Conservation (phyloP, 2,888 invertebrate species). For the Exocentrus adspersus region DNA sequence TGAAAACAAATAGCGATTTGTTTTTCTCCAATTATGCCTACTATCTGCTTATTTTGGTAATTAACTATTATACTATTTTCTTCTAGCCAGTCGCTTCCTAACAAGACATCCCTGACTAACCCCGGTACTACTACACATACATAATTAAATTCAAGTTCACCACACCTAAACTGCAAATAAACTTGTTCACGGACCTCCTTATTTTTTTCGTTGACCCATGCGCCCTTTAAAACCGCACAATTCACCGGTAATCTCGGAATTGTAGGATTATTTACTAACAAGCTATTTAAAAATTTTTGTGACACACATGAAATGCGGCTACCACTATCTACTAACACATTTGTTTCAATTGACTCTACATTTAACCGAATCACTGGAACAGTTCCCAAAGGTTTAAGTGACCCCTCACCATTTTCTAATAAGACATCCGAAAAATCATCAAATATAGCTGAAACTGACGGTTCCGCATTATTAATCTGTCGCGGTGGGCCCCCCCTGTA, state of each 20-base stretch:
- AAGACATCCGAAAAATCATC: constrained; percentile 18
- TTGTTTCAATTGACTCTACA: constrained; percentile 4
- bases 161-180: constrained; percentile 14
- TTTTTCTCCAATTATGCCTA: background rate
- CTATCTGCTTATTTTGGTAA: constrained; percentile 8
- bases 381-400: background rate
- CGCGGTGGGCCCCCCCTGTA: too few species aligned
- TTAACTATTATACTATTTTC: constrained; percentile 14
- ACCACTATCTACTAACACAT: constrained; percentile 29
- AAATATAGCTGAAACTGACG: background rate
- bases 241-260: constrained; percentile 20
- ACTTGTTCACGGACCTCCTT: constrained; percentile 23
- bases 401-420: background rate
- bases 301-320: constrained; percentile 26
- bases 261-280: constrained; percentile 1
- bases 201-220: constrained; percentile 16
- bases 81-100: constrained; percentile 28
- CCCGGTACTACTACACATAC: constrained; percentile 26
- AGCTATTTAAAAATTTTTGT: constrained; percentile 22
- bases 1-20: background rate
- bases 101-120: constrained; percentile 16
- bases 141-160: constrained; percentile 15
- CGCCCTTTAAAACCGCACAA: constrained; percentile 6
- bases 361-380: constrained; percentile 14
- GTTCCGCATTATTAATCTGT: background rate